Percentiles rank a stretch among this genome's conserved stretches.
Evolutionary conservation across 1,140 invertebrate species (phyloP).

Genomic region (Lepidostoma basale): DNA sequence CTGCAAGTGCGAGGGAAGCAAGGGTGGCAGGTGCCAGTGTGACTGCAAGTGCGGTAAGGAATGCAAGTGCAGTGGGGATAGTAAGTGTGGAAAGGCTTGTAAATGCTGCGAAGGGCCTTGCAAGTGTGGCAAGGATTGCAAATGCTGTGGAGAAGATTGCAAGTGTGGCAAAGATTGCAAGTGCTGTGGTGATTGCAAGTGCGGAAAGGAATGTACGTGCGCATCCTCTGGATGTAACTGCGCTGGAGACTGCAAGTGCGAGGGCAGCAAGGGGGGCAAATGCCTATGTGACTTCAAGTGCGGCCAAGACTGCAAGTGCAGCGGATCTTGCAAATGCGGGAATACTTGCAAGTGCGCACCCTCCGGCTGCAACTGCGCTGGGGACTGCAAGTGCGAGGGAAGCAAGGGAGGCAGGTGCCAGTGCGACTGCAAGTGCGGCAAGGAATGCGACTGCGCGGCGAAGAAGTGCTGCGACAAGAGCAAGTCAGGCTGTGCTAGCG

Average conservation of each 20-base stretch:
- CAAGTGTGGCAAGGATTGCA: too few relatives aligned
- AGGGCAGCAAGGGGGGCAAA: slow-evolving; percentile 14
- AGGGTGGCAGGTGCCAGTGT: too few relatives aligned
- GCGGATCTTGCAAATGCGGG: slow-evolving; percentile 46
- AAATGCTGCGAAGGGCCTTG: neutral
- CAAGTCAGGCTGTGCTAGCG: slow-evolving; percentile 16
- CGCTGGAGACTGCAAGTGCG: slow-evolving; percentile 38
- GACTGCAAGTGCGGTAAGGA: slow-evolving; percentile 21
- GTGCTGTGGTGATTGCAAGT: slow-evolving; percentile 51
- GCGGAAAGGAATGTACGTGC: slow-evolving; percentile 50
- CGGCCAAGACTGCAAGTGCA: slow-evolving; percentile 24
- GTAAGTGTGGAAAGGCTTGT: neutral
- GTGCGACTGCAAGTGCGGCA: slow-evolving; percentile 38
- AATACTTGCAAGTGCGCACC: slow-evolving; percentile 32
- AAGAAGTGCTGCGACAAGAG: slow-evolving; percentile 21
- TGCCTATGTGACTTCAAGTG: slow-evolving; percentile 34
- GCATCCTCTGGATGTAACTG: slow-evolving; percentile 31
- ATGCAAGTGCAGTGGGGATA: neutral
- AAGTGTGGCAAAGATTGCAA: slow-evolving; percentile 48
- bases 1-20: slow-evolving; percentile 12
- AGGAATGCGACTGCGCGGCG: slow-evolving; percentile 38
- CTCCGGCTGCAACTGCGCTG: slow-evolving; percentile 50
- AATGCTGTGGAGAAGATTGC: slow-evolving; percentile 48
- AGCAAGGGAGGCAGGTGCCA: slow-evolving; percentile 20
- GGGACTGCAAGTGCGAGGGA: slow-evolving; percentile 49